Base-by-base conservation (phyloP, 1,140 invertebrate species). In the Agraylea sexmaculata region DNA sequence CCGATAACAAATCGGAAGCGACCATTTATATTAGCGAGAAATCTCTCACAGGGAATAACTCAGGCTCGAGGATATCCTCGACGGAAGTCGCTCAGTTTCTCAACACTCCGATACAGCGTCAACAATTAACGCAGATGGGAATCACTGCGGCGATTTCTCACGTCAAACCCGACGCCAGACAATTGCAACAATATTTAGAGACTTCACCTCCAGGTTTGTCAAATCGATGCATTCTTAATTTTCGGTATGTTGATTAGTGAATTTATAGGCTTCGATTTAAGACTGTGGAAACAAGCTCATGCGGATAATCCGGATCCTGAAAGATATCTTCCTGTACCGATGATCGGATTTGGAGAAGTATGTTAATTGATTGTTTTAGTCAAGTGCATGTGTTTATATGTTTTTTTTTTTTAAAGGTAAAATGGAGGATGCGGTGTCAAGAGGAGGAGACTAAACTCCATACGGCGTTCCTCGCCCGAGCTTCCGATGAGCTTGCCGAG, bases 281-380 rank as follows among this genome's bases (percentile, higher is more conserved):
- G 82, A 41, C 69, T 88, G 39, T 91, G 86, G 85, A 78, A 83
- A 53, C 88, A 94, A 60, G 91, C 91, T 0, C 88, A 91, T 55
- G 58, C 82, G 17, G 89, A 95, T 53, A 97, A 96, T 67, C 92
- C 91, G 0, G 83, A 95, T 64, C 75, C 87, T 6, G 75, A 77
- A 20, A 78, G 81, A 49, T 86, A 91, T 38, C 83, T 95, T 52
- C 91, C 91, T 0, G 83, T 92, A 2, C 87, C 91, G 2, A 84
- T 96, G 60, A 77, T 95, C 46, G 92, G 93, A 1, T 94, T 95
- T 52, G 60, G 60, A 28, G 70, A 73, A 53, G 56, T 73, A 30
- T 18, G 13, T 32, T 18, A 32, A 8, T 32, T 16, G n/a, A n/a
- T n/a, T n/a, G n/a, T n/a, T n/a, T n/a, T n/a, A n/a, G n/a, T n/a